Evolutionary conservation across 35 echinoderm and acorn worm species (phyloP), one percentile per base, ranked within the genome.

Genomic region (Chiridota heheva): DNA sequence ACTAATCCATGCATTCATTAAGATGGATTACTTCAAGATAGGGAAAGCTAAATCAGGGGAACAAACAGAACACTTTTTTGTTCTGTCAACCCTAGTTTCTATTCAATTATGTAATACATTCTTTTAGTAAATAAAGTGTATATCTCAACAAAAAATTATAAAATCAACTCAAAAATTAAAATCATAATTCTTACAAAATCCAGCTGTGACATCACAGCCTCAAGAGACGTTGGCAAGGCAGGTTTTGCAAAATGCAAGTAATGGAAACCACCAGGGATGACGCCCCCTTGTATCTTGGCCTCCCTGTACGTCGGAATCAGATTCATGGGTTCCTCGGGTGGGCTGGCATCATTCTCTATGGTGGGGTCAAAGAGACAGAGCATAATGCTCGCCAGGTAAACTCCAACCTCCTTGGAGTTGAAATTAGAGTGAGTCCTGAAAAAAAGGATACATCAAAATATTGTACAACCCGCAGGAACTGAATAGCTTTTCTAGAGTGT

Each of bases 161-260:
- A n/a, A n/a, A n/a, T n/a, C n/a, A n/a, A n/a, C n/a, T n/a, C n/a
- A n/a, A n/a, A n/a, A n/a, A n/a, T n/a, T n/a, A n/a, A n/a, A n/a
- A n/a, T n/a, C n/a, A n/a, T 32, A 17, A 37, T 71, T 83, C 92
- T 96, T 82, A 96, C 92, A 86, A 90, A 96, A 58, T 96, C 87
- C 41, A 72, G 67, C 53, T 96, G 92, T 44, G 87, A 61, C 76
- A 81, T 90, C 37, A 86, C 76, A 4, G 77, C 83, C 40, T 96
- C 87, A 35, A 96, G 33, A 0, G 92, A 83, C 31, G 60, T 72
- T 69, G 77, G 63, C 8, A 90, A 58, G 32, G 55, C 76, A 25
- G 92, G 92, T 48, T 96, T 96, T 60, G 58, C 82, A 72, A 90
- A 86, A 53, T 96, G 77, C 1, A 96, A 81, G 63, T 96, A 96